Evolutionary conservation across 2,888 invertebrate species (phyloP).

Genomic region (Auanema sp.): DNA sequence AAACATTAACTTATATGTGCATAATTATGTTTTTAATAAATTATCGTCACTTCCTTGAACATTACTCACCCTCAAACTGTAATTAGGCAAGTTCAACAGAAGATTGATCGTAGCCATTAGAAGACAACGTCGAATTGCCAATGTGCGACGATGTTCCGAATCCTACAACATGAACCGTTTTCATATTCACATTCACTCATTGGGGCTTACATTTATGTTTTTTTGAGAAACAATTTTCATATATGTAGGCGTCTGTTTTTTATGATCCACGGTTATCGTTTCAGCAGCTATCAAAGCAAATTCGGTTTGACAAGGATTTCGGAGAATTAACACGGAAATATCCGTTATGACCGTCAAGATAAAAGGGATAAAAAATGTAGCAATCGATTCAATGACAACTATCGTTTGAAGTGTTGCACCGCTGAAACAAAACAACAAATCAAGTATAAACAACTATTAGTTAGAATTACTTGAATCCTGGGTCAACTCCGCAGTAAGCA

Average conservation of each 20-base stretch:
- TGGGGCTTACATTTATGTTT: conserved; percentile 22
- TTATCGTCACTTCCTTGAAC: background rate
- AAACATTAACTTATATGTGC: conserved; percentile 9
- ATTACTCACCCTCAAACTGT: conserved; percentile 32
- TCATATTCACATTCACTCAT: background rate
- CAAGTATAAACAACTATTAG: too few species aligned
- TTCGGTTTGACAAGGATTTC: conserved; percentile 32
- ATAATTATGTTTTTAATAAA: background rate
- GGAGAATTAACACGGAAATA: conserved; percentile 36
- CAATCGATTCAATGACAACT: conserved; percentile 37
- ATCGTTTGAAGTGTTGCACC: conserved; percentile 28
- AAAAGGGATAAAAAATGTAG: conserved; percentile 45
- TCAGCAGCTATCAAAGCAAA: conserved; percentile 34
- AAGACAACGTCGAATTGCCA: conserved; percentile 41
- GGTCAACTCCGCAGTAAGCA: conserved; percentile 38
- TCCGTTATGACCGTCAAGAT: conserved; percentile 41
- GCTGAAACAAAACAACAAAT: conserved; percentile 19
- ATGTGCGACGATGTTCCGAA: conserved; percentile 18
- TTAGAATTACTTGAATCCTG: conserved; percentile 15
- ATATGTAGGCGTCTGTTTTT: conserved; percentile 18
- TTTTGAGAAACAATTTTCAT: conserved; percentile 39
- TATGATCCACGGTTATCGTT: conserved; percentile 24
- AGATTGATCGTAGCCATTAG: conserved; percentile 40
- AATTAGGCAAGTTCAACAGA: conserved; percentile 39
- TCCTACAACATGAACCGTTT: background rate